Evolutionary conservation across 2,113 vertebrate species (phyloP).

Genomic region (Fukomys damarensis): DNA sequence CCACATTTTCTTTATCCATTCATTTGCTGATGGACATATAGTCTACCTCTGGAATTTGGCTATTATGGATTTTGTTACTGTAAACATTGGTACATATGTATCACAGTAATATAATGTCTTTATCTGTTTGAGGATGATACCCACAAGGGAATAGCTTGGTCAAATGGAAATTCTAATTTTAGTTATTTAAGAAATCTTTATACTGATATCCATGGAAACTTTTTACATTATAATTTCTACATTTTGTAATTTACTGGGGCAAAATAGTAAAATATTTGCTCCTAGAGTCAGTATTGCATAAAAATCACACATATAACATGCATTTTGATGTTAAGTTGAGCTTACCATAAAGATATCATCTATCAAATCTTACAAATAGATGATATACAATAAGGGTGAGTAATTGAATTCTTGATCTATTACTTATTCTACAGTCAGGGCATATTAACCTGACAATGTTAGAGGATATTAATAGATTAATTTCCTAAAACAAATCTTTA

Average conservation of each 20-base stretch:
- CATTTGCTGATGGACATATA: neutral
- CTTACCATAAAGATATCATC: neutral
- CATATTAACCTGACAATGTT: slow-evolving; percentile 42
- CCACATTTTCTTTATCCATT: neutral
- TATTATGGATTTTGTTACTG: neutral
- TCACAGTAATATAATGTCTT: neutral
- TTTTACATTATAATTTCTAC: neutral
- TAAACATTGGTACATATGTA: neutral
- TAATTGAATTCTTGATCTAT: neutral
- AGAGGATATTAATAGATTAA: slow-evolving; percentile 41
- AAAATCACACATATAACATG: neutral
- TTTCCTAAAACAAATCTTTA: slow-evolving; percentile 61
- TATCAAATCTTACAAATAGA: neutral
- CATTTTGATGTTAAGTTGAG: neutral
- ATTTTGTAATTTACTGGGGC: neutral
- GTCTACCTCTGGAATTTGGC: neutral
- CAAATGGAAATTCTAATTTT: neutral
- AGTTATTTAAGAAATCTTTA: neutral
- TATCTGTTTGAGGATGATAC: neutral
- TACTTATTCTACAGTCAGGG: slow-evolving; percentile 37
- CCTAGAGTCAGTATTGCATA: neutral
- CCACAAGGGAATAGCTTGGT: neutral
- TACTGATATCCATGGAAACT: neutral
- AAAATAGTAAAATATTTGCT: neutral
- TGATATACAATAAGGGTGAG: neutral